Evolutionary conservation across 2,113 vertebrate genomes (phyloP), one percentile per base, ranked within the genome.

Genomic region (Nothocercus nigrocapillus): DNA sequence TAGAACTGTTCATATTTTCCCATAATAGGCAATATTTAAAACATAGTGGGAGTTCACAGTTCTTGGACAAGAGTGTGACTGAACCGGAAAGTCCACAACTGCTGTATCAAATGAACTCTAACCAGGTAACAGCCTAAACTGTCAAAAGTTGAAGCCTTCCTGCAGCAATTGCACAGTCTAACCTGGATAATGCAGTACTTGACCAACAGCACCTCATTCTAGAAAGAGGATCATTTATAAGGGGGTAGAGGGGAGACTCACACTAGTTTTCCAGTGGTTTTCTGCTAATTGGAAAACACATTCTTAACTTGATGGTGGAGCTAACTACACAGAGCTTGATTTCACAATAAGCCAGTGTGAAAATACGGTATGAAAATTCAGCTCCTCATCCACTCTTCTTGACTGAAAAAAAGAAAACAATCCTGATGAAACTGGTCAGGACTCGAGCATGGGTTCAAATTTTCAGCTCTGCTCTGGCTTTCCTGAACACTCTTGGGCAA

Each of bases 21-120:
- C 91, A 40, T 85, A 94, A 85, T n/a, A 94, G 75, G 91, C 58
- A 91, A 54, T 49, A 94, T 63, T 85, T 62, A 54, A 89, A 93
- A 69, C 18, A 34, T 18, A 79, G 44, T 19, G 58, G 27, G 22
- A 76, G 78, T 49, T 82, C 59, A 61, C 6, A 66, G n/a, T 12
- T n/a, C 20, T 85, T 24, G 16, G n/a, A 61, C 20, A 76, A 58
- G 69, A 44, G 64, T 27, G 13, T 7, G 25, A 53, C 12, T 27
- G 38, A 87, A 62, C 27, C 20, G 80, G 49, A 85, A 89, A 89
- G 44, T 24, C 20, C 49, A 82, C 28, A 47, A 21, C 53, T 36
- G 36, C 27, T 38, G 34, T 53, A 89, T 76, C 20, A 64, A 62
- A 73, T 25, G 13, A 85, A 69, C 63, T 68, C 66, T 69, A 13